Evolutionary conservation across 2,888 invertebrate genomes (phyloP).

Genomic region (Tridacna gigas): DNA sequence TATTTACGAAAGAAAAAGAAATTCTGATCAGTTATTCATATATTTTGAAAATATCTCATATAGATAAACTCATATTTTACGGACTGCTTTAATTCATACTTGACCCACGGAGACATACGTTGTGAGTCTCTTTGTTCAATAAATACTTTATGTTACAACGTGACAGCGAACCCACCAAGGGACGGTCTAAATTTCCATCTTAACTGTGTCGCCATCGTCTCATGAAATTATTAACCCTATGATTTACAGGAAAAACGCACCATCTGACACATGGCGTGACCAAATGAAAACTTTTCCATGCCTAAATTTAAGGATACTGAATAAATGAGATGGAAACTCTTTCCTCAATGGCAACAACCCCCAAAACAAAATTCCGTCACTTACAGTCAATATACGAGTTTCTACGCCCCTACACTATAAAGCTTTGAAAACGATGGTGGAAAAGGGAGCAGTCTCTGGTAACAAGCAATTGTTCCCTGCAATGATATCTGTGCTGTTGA

Average conservation of each 20-base stretch:
- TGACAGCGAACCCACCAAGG: neutral
- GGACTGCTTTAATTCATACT: neutral
- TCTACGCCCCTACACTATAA: neutral
- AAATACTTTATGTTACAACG: neutral
- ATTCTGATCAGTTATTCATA: too few species aligned
- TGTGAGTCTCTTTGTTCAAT: neutral
- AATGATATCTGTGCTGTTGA: too few species aligned
- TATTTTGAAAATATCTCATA: neutral
- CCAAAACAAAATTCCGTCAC: too few species aligned
- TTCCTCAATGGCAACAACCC: too few species aligned
- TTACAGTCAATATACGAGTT: too few species aligned
- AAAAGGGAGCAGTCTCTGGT: neutral
- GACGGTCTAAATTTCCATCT: conserved; percentile 6
- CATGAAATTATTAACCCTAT: neutral
- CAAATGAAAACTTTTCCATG: neutral
- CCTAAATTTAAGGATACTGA: too few species aligned
- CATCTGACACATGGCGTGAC: conserved; percentile 3
- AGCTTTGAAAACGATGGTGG: neutral
- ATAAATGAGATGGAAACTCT: too few species aligned
- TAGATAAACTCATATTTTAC: neutral
- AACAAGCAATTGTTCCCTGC: neutral
- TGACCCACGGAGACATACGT: neutral
- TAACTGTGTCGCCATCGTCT: conserved; percentile 7
- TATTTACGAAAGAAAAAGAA: too few species aligned
- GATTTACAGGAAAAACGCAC: neutral